Evolutionary conservation across 2,888 invertebrate genomes (phyloP), one percentile per base, ranked within the genome.

Genomic region (Galeruca laticollis): DNA sequence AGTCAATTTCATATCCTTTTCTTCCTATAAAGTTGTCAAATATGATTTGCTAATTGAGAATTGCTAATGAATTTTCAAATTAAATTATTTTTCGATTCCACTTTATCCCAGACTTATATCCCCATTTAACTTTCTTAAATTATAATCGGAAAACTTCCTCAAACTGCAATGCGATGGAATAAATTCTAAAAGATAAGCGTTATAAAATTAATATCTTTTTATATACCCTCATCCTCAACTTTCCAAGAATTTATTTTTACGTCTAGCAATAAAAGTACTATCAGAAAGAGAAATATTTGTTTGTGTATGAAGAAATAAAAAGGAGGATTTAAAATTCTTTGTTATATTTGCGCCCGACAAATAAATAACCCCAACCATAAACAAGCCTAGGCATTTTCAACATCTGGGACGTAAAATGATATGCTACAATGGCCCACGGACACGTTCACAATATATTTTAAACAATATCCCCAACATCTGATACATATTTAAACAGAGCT

Each of bases 311-410:
- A 18, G 20, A 18, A 51, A 20, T 20, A 51, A 20, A 51, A 20
- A 9, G 4, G 49, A 18, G 49, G 20, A 18, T 51, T 51, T 51
- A 20, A 21, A 51, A 51, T 51, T 51, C 49, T 18, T 51, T 20
- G 8, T 49, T 20, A 20, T 51, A 20, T 51, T 10, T 21, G 15
- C 49, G 20, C 18, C 49, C 18, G 11, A 18, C 20, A 20, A 51
- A 51, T 51, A 51, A 51, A 51, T 40, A 51, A 15, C 9, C 21
- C 3, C 11, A 15, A 51, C 49, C 49, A 21, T 51, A 51, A 51
- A 51, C 20, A 51, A 51, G 10, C 20, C 20, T 9, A 10, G 26
- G 20, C 20, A 15, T 20, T 49, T 49, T 49, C 20, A 49, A 49
- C 49, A 49, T 49, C 49, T 49, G 49, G 49, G 11, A 3, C 40